phyloP scores from a whole-genome alignment of 2,797 vertebrate genomes.

The Gila robusta region DNA sequence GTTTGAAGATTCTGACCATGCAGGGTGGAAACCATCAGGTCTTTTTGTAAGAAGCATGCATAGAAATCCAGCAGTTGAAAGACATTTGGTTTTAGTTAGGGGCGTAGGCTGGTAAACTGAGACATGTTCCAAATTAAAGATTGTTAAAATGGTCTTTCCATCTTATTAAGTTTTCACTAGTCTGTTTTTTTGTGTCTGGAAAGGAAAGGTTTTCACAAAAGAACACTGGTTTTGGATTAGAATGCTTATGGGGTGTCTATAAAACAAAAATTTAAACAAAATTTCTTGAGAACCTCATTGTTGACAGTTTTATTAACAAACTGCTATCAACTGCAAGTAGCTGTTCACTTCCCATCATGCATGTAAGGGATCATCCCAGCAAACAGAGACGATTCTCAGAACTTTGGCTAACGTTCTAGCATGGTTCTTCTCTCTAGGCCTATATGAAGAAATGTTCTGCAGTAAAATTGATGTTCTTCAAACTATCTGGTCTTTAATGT shows the following conservation, averaged over 20 bases:
- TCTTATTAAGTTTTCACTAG: constrained; percentile 46
- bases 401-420: background rate
- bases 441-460: background rate
- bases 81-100: constrained; percentile 63
- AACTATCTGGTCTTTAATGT: background rate
- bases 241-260: background rate
- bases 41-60: constrained; percentile 30
- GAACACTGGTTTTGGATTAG: constrained; percentile 1
- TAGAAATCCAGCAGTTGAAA: constrained; percentile 37
- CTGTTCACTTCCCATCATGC: background rate
- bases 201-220: constrained; percentile 22
- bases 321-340: background rate
- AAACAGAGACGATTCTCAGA: background rate
- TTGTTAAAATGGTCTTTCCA: constrained; percentile 19
- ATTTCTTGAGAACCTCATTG: constrained; percentile 1
- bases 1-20: constrained; percentile 6
- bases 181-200: background rate
- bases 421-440: background rate
- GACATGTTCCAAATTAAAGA: constrained; percentile 56
- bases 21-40: constrained; percentile 13
- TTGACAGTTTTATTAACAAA: constrained; percentile 18
- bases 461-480: background rate
- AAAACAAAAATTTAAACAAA: background rate
- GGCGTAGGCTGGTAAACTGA: constrained; percentile 38
- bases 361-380: constrained; percentile 15